Evolutionary conservation across 1,140 invertebrate species (phyloP).

Genomic region (Drosophila busckii): DNA sequence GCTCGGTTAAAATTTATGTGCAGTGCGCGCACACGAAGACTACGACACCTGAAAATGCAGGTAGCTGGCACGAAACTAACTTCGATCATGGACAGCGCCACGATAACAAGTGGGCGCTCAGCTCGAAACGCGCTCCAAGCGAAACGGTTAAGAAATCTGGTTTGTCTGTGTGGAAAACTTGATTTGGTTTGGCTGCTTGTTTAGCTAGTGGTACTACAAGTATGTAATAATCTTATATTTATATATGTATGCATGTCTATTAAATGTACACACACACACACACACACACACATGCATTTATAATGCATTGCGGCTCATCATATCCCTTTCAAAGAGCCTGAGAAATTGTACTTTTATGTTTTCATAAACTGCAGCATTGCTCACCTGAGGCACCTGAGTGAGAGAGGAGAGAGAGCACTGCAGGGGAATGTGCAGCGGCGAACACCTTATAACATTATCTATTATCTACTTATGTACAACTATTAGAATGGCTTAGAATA

Average conservation of each 20-base stretch:
- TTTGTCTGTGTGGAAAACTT: conserved; percentile 35
- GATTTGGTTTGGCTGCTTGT: conserved; percentile 29
- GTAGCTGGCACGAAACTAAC: conserved; percentile 38
- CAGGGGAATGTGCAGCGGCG: no score
- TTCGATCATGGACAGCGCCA: conserved; percentile 38
- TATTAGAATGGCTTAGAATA: no score
- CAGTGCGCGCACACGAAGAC: conserved; percentile 35
- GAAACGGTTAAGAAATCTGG: conserved; percentile 46
- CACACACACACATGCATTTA: not conserved
- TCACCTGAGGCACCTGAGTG: no score
- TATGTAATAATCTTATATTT: conserved; percentile 36
- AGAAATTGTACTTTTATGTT: no score
- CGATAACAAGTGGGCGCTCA: conserved; percentile 39
- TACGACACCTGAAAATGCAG: conserved; percentile 40
- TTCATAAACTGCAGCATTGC: no score
- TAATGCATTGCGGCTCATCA: no score
- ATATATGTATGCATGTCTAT: conserved; percentile 5
- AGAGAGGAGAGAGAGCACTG: no score
- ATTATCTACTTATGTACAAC: no score
- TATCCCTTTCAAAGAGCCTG: no score
- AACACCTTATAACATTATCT: no score
- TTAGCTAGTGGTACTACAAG: conserved; percentile 30
- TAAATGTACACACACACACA: conserved; percentile 5
- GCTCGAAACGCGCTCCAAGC: conserved; percentile 13
- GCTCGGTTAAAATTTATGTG: conserved; percentile 26